phyloP scores from a whole-genome alignment of 2,113 vertebrate genomes.

The Actenoides lindsayi region DNA sequence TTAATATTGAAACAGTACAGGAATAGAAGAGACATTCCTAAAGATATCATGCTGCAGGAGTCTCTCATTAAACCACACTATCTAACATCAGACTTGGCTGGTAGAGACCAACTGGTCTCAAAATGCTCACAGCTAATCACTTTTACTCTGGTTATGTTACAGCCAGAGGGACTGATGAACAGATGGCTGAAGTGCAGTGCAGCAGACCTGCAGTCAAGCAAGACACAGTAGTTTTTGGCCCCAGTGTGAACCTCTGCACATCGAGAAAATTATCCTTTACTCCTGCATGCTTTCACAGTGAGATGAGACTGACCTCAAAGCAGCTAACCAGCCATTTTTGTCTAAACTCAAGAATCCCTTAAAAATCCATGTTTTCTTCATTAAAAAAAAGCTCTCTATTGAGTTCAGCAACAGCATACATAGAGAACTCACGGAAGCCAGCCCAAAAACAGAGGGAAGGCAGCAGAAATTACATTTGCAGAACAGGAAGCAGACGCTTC shows the following conservation, averaged over 20 bases:
- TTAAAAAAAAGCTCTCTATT: background rate
- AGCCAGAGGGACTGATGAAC: background rate
- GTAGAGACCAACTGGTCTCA: background rate
- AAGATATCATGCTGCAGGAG: background rate
- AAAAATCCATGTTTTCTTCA: background rate
- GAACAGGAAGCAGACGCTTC: conserved; percentile 35
- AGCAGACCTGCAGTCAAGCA: background rate
- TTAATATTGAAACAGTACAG: background rate
- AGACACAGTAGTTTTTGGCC: background rate
- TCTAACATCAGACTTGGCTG: background rate
- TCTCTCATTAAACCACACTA: background rate
- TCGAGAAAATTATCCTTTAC: background rate
- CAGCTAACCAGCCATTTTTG: background rate
- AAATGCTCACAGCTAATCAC: background rate
- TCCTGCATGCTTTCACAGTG: background rate
- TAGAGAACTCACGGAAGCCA: background rate
- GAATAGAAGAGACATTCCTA: background rate
- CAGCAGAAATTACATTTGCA: conserved; percentile 39
- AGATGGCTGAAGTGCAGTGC: background rate
- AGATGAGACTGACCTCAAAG: background rate
- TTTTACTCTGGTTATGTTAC: background rate
- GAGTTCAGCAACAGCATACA: background rate
- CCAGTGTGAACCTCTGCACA: background rate
- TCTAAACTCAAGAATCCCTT: background rate
- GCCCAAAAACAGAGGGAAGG: background rate